Base-by-base conservation (phyloP, 92 coral and sea anemone species). In the Porites cylindrica region DNA sequence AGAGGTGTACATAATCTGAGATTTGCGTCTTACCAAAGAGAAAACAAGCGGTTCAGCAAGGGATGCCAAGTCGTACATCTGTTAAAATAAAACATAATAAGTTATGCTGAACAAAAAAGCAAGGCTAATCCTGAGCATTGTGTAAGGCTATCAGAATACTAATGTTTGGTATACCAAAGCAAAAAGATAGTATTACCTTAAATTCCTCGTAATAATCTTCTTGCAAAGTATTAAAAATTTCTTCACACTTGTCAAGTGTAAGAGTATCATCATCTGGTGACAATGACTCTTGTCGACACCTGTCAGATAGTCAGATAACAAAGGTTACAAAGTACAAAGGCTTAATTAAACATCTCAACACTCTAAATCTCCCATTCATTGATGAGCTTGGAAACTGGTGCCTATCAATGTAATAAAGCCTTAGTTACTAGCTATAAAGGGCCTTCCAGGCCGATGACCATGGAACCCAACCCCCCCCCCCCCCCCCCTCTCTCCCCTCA, bases 11-110 rank as follows among this genome's bases (percentile, higher is more conserved):
- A 38, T 38, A 4, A 38, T 38, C 47, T 0, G 7, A 38, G 47
- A 38, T 38, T 38, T 38, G 23, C 19, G 0, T 85, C 96, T 90
- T 82, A 97, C 99, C 96, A 95, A 86, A n/a, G 98, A 96, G 85
- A 97, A 97, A 59, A 97, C 96, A 32, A 97, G 89, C 51, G 99
- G 99, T 23, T 90, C 90, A 65, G 99, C 99, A 76, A 97, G 89
- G 14, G 97, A 82, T 14, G 96, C 90, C 50, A 97, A 85, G 54
- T 95, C 99, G 85, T 97, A 96, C 96, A 97, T 97, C 99, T 97
- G 76, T 13, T 88, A 85, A 77, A 79, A 56, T 19, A 53, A 63
- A 19, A 38, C 10, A 24, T 19, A 68, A 32, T 10, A 51, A 1
- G 7, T 21, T 2, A 56, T n/a, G 18, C 38, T 38, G 9, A 4